Conservation (phyloP, 1,140 invertebrate genomes). For the Nilaparvata lugens region DNA sequence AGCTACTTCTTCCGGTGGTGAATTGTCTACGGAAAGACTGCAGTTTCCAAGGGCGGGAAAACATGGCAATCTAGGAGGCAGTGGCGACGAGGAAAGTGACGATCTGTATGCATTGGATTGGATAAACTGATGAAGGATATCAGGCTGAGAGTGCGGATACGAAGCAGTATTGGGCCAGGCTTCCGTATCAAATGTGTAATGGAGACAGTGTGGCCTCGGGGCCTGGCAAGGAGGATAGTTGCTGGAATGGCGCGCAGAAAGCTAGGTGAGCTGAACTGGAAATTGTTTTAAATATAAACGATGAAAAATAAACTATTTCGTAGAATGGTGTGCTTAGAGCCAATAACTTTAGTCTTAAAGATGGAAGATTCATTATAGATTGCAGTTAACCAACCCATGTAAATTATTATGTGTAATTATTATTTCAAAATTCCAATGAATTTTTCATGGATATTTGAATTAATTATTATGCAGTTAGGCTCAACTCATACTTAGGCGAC, state of each 20-base stretch:
- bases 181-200: conserved; percentile 77
- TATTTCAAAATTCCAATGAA: too few relatives aligned
- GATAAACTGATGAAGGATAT: conserved; percentile 79
- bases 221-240: conserved; percentile 52
- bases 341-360: too few relatives aligned
- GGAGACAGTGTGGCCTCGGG: conserved; percentile 54
- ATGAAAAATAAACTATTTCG: too few relatives aligned
- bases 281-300: too few relatives aligned
- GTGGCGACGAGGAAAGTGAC: conserved; percentile 6
- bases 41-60: conserved; percentile 31
- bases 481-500: too few relatives aligned
- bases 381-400: too few relatives aligned
- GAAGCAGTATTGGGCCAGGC: conserved; percentile 73
- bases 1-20: too few relatives aligned
- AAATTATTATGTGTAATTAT: too few relatives aligned
- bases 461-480: too few relatives aligned
- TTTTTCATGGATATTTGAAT: too few relatives aligned
- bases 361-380: too few relatives aligned
- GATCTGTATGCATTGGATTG: conserved; percentile 44
- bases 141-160: conserved; percentile 55
- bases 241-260: conserved; percentile 81
- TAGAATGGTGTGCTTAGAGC: too few relatives aligned
- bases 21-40: conserved; percentile 34
- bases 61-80: conserved; percentile 5
- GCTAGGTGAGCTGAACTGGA: conserved; percentile 60